These are phyloP conservation scores for Pituophis catenifer DNA, from an alignment of 2,113 vertebrate species.

Conservation along the genomic window DNA sequence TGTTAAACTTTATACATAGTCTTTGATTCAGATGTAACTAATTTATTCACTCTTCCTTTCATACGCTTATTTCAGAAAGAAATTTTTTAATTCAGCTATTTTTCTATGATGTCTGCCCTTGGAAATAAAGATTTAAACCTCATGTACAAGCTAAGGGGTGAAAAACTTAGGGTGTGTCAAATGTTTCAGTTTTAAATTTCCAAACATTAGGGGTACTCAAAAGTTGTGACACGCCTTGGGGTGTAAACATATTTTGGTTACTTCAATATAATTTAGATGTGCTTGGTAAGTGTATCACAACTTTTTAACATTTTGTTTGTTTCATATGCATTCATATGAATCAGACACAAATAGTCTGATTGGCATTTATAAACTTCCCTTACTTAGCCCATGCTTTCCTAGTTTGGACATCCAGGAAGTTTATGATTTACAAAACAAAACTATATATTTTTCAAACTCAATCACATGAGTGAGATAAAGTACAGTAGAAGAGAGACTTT, in stretches of 20 bases:
- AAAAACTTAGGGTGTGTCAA: too few relatives aligned
- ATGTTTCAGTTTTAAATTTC: too few relatives aligned
- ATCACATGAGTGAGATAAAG: neutral
- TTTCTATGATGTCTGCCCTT: neutral
- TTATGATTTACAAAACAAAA: neutral
- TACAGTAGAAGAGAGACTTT: neutral
- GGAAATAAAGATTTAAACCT: neutral
- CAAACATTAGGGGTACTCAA: too few relatives aligned
- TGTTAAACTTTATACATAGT: neutral
- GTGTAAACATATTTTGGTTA: too few relatives aligned
- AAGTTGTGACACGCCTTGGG: too few relatives aligned
- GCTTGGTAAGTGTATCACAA: too few relatives aligned
- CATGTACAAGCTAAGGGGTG: neutral
- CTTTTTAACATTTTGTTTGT: too few relatives aligned
- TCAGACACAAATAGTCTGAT: neutral
- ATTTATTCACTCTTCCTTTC: neutral
- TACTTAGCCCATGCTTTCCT: neutral
- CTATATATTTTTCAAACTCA: neutral
- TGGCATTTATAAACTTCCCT: neutral
- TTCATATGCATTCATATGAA: neutral
- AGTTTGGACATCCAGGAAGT: neutral
- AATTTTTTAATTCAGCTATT: neutral
- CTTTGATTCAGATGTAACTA: neutral
- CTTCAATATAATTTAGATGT: too few relatives aligned
- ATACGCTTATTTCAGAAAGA: neutral